Base-by-base conservation (phyloP, 2,888 invertebrate species). In the Orthosia incerta region DNA sequence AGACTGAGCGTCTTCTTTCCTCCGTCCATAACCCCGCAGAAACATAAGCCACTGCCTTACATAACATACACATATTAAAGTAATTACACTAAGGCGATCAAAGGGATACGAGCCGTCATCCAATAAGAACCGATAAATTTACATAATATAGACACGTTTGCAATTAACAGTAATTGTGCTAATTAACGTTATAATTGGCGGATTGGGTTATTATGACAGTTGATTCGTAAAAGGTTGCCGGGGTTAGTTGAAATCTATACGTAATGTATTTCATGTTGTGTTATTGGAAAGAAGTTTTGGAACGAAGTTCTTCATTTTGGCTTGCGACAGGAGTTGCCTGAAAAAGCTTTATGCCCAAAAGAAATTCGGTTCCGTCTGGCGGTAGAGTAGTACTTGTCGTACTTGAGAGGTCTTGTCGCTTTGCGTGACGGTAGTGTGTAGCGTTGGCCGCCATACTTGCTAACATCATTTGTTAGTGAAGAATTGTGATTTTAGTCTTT, bases 21-120 rank as follows among this genome's bases (percentile, higher is more conserved):
- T 57, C 45, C 51, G 3, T 59, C 0, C 59, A 59, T 26, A 65
- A 65, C 12, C 46, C 13, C 23, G n/a, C 5, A 26, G 13, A n/a
- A 20, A 13, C 46, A 46, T 56, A 72, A 51, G 31, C 26, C 23
- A 16, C 18, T 12, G 55, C 31, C 45, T 59, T 50, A 53, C 39
- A 20, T 53, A 57, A 20, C 23, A 74, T 4, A 56, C 13, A 20
- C 26, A 66, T 59, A 51, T 59, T 45, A 20, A 57, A 55, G 60
- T 77, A 68, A 82, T 82, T 82, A 68, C 9, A 51, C 26, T 61
- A 51, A 68, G 53, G 0, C 56, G 67, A 76, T 79, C 71, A 79
- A 76, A 80, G 65, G 20, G 26, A 59, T 51, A 51, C 56, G 53
- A 56, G 56, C 48, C 4, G 26, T 26, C n/a, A 57, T 59, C 57